Evolutionary conservation across 2,888 invertebrate genomes (phyloP), one percentile per base, ranked within the genome.

Genomic region (Aphidoletes aphidimyza): DNA sequence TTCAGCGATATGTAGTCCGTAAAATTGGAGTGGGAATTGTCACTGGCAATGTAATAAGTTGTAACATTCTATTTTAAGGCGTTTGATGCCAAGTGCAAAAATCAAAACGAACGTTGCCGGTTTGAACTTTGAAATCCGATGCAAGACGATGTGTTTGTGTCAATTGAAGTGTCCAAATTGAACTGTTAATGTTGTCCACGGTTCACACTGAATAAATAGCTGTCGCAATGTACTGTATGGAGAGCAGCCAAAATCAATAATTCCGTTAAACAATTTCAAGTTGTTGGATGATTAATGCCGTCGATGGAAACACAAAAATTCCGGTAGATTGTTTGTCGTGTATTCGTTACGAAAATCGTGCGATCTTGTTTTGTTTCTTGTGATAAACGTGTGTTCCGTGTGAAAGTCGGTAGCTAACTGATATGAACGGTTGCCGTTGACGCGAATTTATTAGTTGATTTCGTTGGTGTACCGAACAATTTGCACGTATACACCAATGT

Each of bases 331-430:
- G n/a, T n/a, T n/a, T n/a, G n/a, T n/a, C n/a, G n/a, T n/a, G n/a
- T n/a, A n/a, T n/a, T n/a, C n/a, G n/a, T n/a, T n/a, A n/a, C n/a
- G n/a, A n/a, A n/a, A n/a, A n/a, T n/a, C n/a, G n/a, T n/a, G n/a
- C n/a, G n/a, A n/a, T n/a, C n/a, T n/a, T n/a, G n/a, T n/a, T n/a
- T 69, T 69, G 22, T 54, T 54, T 69, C 17, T 14, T 26, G 5
- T 0, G 14, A 30, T 26, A 14, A 69, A 19, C 22, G 22, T 54
- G 2, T 69, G 69, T 14, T 34, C 17, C 30, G 69, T 19, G 69
- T 69, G 69, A 69, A 69, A 69, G 69, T 69, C 69, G 17, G 69
- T 30, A 69, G 30, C 30, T 11, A 69, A 69, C 69, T 69, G 69
- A 69, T n/a, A n/a, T 69, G 14, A 69, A 69, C 30, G 19, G 17